A percentile compares a stretch with the other conserved stretches of the same genome.
These are phyloP conservation scores for Lypha dubia DNA, from an alignment of 2,888 invertebrate genomes.

Conservation along the genomic window DNA sequence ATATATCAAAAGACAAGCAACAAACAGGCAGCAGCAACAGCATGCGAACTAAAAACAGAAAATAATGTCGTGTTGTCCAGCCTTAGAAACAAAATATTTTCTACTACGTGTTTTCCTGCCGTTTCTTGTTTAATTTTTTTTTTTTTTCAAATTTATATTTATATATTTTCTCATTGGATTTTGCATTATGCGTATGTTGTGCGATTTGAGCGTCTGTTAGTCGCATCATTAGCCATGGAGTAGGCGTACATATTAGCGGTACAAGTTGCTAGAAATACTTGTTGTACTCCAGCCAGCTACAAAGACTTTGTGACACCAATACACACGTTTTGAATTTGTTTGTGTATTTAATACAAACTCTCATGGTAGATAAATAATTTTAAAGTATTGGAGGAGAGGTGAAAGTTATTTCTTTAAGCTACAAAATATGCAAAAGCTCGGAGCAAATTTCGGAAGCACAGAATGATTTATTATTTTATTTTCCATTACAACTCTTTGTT, in stretches of 20 bases:
- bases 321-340: slow-evolving; percentile 54
- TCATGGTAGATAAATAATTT: not conserved
- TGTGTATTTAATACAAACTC: not conserved
- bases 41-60: slow-evolving; percentile 54
- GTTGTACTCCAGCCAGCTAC: slow-evolving; percentile 61
- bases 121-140: slow-evolving; percentile 48
- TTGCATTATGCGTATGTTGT: slow-evolving; percentile 61
- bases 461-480: too few species aligned
- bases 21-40: slow-evolving; percentile 47
- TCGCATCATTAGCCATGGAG: slow-evolving; percentile 78
- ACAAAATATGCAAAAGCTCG: too few species aligned
- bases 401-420: not conserved
- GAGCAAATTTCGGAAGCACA: too few species aligned
- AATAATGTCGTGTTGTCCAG: slow-evolving; percentile 68
- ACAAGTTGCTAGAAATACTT: slow-evolving; percentile 78
- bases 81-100: slow-evolving; percentile 76
- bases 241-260: slow-evolving; percentile 83
- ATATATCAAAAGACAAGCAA: slow-evolving; percentile 65
- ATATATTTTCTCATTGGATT: slow-evolving; percentile 39
- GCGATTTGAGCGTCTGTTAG: slow-evolving; percentile 69
- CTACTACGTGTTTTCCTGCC: slow-evolving; percentile 74
- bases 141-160: slow-evolving; percentile 19
- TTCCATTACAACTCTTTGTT: too few species aligned
- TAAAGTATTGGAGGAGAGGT: not conserved
- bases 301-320: slow-evolving; percentile 75